Conservation (phyloP, 2,888 invertebrate species). For the Tenthredo mesomela region DNA sequence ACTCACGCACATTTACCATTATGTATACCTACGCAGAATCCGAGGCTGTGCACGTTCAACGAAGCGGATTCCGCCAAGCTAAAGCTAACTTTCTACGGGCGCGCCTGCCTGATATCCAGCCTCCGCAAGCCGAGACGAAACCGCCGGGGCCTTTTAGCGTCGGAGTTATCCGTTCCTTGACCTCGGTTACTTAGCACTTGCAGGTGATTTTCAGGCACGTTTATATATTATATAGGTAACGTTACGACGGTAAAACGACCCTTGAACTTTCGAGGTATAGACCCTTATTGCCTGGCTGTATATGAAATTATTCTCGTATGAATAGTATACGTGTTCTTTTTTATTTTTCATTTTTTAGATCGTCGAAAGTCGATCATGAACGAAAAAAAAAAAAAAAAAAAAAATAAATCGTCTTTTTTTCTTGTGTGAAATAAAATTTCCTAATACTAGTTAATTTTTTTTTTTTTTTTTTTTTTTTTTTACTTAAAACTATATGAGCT, state of each 20-base stretch:
- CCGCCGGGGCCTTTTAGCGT: neutral
- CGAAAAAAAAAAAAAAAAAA: too few relatives aligned
- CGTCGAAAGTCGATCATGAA: too few relatives aligned
- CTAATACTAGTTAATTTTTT: too few relatives aligned
- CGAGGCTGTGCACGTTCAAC: conserved; percentile 2
- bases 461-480: too few relatives aligned
- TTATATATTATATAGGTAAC: neutral
- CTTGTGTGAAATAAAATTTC: too few relatives aligned
- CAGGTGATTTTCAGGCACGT: conserved; percentile 7
- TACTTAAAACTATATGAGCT: too few relatives aligned
- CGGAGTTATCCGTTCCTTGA: conserved; percentile 38
- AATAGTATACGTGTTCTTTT: too few relatives aligned
- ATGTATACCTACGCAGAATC: conserved; percentile 20
- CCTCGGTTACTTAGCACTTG: conserved; percentile 33
- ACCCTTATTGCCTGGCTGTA: neutral
- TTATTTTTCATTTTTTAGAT: too few relatives aligned
- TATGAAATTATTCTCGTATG: neutral
- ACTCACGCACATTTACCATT: neutral
- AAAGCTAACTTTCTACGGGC: conserved; percentile 44
- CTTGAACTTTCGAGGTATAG: neutral
- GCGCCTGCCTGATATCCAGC: conserved; percentile 14
- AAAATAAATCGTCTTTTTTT: too few relatives aligned
- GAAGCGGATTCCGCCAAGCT: neutral
- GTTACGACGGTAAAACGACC: conserved; percentile 18
- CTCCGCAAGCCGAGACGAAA: conserved; percentile 14